A percentile compares a stretch with the other conserved stretches of the same genome.
These are phyloP conservation scores for Sebastes taczanowskii DNA, from an alignment of 2,797 vertebrate species.

Conservation along the genomic window DNA sequence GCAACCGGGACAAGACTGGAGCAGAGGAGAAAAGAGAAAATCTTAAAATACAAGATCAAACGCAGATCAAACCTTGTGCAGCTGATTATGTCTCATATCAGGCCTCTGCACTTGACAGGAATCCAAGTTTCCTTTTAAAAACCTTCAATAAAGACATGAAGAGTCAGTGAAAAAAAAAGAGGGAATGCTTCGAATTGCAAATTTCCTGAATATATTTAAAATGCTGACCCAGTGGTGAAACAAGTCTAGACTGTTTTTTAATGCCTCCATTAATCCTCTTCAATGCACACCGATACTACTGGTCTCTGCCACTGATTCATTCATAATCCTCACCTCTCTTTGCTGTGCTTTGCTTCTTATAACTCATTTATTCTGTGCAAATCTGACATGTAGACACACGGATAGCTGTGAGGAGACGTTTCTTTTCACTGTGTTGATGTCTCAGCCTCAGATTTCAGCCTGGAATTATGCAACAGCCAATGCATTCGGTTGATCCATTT, in stretches of 20 bases:
- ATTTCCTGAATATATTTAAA: constrained; percentile 51
- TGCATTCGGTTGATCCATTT: constrained; percentile 56
- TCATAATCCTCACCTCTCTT: constrained; percentile 51
- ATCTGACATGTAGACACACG: constrained; percentile 36
- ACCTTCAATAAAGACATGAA: constrained; percentile 1
- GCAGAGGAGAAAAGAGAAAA: constrained; percentile 33
- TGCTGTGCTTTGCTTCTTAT: constrained; percentile 1
- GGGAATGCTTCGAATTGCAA: constrained; percentile 22
- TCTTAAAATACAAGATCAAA: constrained; percentile 24
- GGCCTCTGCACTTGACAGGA: constrained; percentile 25
- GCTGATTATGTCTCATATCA: constrained; percentile 3
- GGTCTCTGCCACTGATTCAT: constrained; percentile 64
- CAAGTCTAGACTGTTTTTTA: constrained; percentile 72
- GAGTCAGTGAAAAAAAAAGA: neutral
- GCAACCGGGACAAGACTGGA: constrained; percentile 48
- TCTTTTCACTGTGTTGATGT: constrained; percentile 20
- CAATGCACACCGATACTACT: constrained; percentile 62
- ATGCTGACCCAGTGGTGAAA: constrained; percentile 63
- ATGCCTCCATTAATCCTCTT: constrained; percentile 63
- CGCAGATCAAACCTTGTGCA: constrained; percentile 6
- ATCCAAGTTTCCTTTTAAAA: constrained; percentile 6
- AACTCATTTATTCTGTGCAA: constrained; percentile 43
- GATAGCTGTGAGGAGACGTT: neutral
- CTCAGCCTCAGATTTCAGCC: constrained; percentile 37
- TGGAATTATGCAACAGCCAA: constrained; percentile 73